Conservation (phyloP, 2,113 vertebrate species). For the Puffinus mauretanicus region DNA sequence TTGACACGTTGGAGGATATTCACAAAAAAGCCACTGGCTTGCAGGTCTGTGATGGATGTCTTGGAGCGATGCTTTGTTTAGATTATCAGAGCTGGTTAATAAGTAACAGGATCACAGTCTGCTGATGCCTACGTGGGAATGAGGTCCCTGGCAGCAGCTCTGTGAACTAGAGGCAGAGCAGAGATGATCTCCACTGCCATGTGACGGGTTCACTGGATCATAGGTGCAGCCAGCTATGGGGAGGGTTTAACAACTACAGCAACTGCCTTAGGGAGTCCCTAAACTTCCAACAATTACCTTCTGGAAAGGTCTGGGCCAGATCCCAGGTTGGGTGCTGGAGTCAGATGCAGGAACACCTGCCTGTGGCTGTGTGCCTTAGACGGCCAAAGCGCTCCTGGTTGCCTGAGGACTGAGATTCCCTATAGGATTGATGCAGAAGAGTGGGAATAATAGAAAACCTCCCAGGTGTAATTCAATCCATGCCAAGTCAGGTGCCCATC, state of each 20-base stretch:
- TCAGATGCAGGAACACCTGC: background rate
- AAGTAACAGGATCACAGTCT: background rate
- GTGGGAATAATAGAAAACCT: background rate
- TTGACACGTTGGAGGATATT: background rate
- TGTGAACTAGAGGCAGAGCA: background rate
- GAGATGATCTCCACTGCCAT: background rate
- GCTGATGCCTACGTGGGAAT: background rate
- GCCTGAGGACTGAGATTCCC: background rate
- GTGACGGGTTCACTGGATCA: background rate
- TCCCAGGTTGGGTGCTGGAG: background rate
- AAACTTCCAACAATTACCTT: background rate
- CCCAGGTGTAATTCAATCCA: background rate
- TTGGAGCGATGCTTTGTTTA: background rate
- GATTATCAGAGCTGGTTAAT: slow-evolving; percentile 10
- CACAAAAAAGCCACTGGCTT: background rate
- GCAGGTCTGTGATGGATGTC: background rate
- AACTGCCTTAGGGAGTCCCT: background rate
- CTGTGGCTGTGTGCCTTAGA: background rate
- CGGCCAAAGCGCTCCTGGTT: background rate
- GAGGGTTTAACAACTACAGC: background rate
- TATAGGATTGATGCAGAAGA: accelerated
- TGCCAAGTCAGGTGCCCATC: accelerated
- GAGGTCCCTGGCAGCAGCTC: background rate
- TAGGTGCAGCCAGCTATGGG: background rate
- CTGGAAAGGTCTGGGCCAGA: background rate